Percentiles rank a stretch among this genome's conserved stretches.
Evolutionary conservation across 2,888 invertebrate genomes (phyloP).

Genomic region (Piscicola geometra): DNA sequence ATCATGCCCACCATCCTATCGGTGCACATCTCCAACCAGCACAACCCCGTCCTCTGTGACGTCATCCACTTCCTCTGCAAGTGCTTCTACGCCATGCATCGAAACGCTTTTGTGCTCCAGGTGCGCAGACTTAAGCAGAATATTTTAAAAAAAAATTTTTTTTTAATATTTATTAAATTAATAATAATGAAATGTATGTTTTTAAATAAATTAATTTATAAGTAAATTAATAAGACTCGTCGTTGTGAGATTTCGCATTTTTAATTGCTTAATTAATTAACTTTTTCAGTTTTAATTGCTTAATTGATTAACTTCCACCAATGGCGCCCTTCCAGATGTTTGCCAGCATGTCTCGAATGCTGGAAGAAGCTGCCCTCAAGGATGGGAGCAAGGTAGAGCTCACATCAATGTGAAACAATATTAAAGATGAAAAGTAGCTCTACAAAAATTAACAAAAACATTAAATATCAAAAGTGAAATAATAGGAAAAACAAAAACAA

Average conservation of each 20-base stretch:
- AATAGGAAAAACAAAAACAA: no score
- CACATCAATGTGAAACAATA: no score
- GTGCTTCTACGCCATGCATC: constrained; percentile 93
- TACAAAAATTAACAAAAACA: no score
- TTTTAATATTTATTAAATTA: neutral
- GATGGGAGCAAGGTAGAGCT: constrained; percentile 42
- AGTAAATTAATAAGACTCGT: no score
- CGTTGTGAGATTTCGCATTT: neutral
- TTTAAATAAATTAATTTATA: neutral
- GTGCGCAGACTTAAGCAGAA: constrained; percentile 41
- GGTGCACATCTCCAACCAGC: constrained; percentile 95
- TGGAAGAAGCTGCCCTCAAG: constrained; percentile 63
- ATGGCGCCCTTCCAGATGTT: no score
- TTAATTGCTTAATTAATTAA: no score
- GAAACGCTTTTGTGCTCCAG: constrained; percentile 95
- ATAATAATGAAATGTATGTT: neutral
- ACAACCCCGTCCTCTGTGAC: constrained; percentile 86
- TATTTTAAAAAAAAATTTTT: neutral
- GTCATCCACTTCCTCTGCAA: constrained; percentile 97
- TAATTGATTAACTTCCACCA: neutral
- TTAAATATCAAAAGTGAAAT: no score
- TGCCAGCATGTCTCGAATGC: constrained; percentile 90
- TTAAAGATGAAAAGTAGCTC: no score
- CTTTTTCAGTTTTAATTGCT: neutral
- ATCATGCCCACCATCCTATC: constrained; percentile 96